Evolutionary conservation across 1,140 invertebrate genomes (phyloP).

Genomic region (Nautilus pompilius): DNA sequence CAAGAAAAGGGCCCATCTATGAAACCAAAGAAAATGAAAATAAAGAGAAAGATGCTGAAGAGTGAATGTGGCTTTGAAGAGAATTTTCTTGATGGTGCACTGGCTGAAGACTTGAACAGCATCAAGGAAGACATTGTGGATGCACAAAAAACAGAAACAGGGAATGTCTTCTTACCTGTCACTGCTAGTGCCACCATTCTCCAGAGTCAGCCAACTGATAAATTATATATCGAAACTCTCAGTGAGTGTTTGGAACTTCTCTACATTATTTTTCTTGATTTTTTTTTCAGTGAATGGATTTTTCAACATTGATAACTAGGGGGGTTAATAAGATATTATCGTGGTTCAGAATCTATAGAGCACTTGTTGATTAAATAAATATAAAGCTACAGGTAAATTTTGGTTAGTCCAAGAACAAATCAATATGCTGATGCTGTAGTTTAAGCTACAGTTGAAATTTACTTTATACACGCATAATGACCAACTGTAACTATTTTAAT

Average conservation of each 20-base stretch:
- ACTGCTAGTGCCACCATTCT: constrained; percentile 24
- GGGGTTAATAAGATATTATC: not conserved
- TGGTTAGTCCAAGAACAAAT: not conserved
- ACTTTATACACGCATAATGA: too few relatives aligned
- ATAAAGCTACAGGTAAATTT: not conserved
- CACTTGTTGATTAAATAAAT: not conserved
- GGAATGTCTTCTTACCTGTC: constrained; percentile 13
- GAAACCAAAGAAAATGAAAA: constrained; percentile 36
- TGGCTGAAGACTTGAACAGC: constrained; percentile 35
- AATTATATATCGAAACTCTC: constrained; percentile 45
- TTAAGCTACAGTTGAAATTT: not conserved
- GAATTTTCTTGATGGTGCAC: constrained; percentile 28
- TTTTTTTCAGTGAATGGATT: not conserved
- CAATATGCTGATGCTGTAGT: not conserved
- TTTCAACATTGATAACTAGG: not conserved
- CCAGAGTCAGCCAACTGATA: constrained; percentile 40
- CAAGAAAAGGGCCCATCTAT: not conserved
- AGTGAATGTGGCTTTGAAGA: constrained; percentile 20
- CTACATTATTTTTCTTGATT: not conserved
- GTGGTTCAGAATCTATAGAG: not conserved
- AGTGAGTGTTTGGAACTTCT: too few relatives aligned
- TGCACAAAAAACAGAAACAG: constrained; percentile 25
- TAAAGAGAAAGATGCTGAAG: constrained; percentile 30
- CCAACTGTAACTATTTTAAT: too few relatives aligned
- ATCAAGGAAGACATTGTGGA: constrained; percentile 42